Conservation (phyloP, 2,113 vertebrate genomes). For the Salvelinus alpinus region DNA sequence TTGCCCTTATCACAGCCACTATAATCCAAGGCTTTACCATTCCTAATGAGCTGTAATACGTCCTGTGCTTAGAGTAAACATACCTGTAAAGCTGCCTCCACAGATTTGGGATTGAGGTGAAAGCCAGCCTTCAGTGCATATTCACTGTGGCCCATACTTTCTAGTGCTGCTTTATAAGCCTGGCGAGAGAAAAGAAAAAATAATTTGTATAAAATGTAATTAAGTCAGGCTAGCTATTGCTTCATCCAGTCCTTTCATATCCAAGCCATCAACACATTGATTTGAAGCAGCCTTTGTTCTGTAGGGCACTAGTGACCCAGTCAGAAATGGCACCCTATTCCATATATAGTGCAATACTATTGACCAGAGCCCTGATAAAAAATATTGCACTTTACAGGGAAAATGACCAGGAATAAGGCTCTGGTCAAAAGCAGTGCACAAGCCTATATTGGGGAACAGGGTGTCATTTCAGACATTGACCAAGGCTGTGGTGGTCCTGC, state of each 20-base stretch:
- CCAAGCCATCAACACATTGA: not conserved
- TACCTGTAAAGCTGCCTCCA: constrained; percentile 94
- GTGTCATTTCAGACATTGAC: too few species aligned
- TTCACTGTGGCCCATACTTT: constrained; percentile 95
- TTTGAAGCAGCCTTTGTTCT: not conserved
- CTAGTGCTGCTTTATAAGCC: constrained; percentile 93
- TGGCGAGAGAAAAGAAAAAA: constrained; percentile 44
- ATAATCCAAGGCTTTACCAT: too few species aligned
- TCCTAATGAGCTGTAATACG: too few species aligned
- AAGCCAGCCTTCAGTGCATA: constrained; percentile 97
- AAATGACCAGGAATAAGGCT: not conserved
- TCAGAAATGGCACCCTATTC: too few species aligned
- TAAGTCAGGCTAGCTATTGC: not conserved
- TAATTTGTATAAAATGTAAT: not conserved
- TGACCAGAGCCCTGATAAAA: too few species aligned
- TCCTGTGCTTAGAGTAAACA: constrained; percentile 11
- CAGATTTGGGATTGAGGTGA: constrained; percentile 93
- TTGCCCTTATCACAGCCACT: too few species aligned
- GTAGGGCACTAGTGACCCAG: not conserved
- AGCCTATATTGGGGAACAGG: not conserved
- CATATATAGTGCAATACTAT: too few species aligned
- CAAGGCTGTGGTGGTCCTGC: not conserved
- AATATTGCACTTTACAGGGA: not conserved
- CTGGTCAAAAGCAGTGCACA: not conserved
- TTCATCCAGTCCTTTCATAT: not conserved